A percentile compares a stretch with the other conserved stretches of the same genome.
Conservation (phyloP, 2,888 invertebrate species). For the Campopleginae sp. region DNA sequence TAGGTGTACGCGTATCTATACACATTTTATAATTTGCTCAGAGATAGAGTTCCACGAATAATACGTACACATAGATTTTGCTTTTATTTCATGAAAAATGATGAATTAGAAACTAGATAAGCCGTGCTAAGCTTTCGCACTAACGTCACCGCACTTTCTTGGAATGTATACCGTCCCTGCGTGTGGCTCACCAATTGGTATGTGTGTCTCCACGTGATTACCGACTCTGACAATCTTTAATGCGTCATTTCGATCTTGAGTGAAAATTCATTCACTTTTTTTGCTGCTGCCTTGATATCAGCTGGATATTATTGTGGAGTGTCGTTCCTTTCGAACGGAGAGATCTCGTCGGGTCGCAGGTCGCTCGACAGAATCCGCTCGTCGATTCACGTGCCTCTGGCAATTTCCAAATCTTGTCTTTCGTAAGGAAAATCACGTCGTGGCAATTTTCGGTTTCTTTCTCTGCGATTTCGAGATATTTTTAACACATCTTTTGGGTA, state of each 20-base stretch:
- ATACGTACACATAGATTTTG: slow-evolving; percentile 34
- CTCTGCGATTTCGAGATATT: too few relatives aligned
- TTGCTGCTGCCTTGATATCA: not conserved
- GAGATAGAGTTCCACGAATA: slow-evolving; percentile 52
- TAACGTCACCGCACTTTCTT: slow-evolving; percentile 43
- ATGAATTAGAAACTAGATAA: slow-evolving; percentile 61
- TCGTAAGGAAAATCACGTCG: too few relatives aligned
- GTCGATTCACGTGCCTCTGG: too few relatives aligned
- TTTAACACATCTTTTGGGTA: too few relatives aligned
- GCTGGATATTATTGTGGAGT: not conserved
- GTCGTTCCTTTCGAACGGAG: not conserved
- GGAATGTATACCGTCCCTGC: slow-evolving; percentile 27
- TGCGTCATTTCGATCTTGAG: slow-evolving; percentile 51
- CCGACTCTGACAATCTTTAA: slow-evolving; percentile 43
- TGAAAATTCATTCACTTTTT: slow-evolving; percentile 21
- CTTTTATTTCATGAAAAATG: slow-evolving; percentile 57
- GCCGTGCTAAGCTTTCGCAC: slow-evolving; percentile 40
- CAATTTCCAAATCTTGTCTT: too few relatives aligned
- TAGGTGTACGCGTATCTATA: not conserved
- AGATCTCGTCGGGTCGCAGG: too few relatives aligned
- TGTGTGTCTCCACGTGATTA: not conserved
- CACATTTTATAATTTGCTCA: slow-evolving; percentile 1
- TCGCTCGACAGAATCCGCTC: too few relatives aligned
- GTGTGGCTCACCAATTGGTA: not conserved
- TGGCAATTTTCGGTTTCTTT: too few relatives aligned